Conservation (phyloP, 30 jellyfish, hydroid and myxozoan species). For the Hydractinia echinata region DNA sequence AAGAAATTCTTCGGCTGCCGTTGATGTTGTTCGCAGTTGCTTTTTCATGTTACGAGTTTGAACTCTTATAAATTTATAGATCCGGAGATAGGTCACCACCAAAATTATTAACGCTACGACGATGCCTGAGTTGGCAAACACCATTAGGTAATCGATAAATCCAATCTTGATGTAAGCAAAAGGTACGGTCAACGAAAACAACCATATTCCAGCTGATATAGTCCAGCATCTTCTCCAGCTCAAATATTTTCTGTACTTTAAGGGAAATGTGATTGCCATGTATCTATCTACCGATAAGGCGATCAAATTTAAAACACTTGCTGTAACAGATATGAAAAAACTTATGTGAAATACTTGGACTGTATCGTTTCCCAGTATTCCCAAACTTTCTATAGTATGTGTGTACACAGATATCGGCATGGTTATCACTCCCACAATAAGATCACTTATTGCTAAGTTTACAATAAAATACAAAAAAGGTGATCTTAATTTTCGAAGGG, state of each 20-base stretch:
- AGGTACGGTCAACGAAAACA: constrained; percentile 20
- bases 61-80: neutral
- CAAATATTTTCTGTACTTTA: constrained; percentile 15
- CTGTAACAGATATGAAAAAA: constrained; percentile 15
- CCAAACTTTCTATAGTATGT: neutral
- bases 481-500: constrained; percentile 17
- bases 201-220: constrained; percentile 24
- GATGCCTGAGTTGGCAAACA: neutral
- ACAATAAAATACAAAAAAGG: constrained; percentile 33
- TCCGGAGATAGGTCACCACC: constrained; percentile 10
- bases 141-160: constrained; percentile 12
- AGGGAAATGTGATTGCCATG: constrained; percentile 7
- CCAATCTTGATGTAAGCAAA: constrained; percentile 22
- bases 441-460: constrained; percentile 27
- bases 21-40: neutral
- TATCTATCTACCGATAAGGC: constrained; percentile 30
- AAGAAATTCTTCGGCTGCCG: constrained; percentile 9
- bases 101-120: neutral
- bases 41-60: neutral
- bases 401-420: constrained; percentile 24
- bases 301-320: constrained; percentile 16
- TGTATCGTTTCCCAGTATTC: neutral
- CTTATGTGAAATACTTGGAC: neutral
- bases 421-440: constrained; percentile 20
- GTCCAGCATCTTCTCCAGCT: constrained; percentile 23